Evolutionary conservation across 2,888 invertebrate species (phyloP), one percentile per base, ranked within the genome.

Genomic region (Neoascia interrupta): DNA sequence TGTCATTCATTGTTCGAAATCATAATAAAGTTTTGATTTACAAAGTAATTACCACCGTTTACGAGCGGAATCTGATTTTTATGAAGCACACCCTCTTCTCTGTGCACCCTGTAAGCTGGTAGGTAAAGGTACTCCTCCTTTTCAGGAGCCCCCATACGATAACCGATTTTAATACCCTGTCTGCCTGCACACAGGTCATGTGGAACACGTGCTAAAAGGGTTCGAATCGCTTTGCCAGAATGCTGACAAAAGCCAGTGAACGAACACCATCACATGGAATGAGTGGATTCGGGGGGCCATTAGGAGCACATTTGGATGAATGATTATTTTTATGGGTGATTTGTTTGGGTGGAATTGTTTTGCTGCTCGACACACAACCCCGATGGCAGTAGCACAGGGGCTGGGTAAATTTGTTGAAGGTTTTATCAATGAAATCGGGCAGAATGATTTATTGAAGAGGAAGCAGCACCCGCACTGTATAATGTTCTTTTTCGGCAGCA

Each of bases 251-350:
- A 15, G 19, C 13, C 28, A 11, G 10, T 34, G 31, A 23, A 15
- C 31, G 8, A n/a, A 31, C 8, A 31, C 31, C 8, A 3, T 6
- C 31, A n/a, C 3, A 26, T 26, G 21, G 23, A 58, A 18, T 15
- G 15, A 15, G 34, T 31, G 15, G 21, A 10, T 43, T 51, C 64
- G 16, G 45, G 39, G 47, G 47, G 19, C 53, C 74, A 68, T 74
- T 74, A 61, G 61, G 61, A 43, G 37, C 51, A 53, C 64, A 64
- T 64, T 64, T 53, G 64, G 69, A 70, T 75, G 75, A 70, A 75
- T 70, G 75, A 70, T 75, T 75, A 75, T 75, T 69, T 75, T 69
- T 75, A 75, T 75, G 75, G 75, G 56, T 63, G 70, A 70, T 70
- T 75, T 75, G 75, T 75, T 54, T 58, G 63, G 75, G 56, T 36